Evolutionary conservation across 2,888 invertebrate species (phyloP).

Genomic region (Bellardia pandia): DNA sequence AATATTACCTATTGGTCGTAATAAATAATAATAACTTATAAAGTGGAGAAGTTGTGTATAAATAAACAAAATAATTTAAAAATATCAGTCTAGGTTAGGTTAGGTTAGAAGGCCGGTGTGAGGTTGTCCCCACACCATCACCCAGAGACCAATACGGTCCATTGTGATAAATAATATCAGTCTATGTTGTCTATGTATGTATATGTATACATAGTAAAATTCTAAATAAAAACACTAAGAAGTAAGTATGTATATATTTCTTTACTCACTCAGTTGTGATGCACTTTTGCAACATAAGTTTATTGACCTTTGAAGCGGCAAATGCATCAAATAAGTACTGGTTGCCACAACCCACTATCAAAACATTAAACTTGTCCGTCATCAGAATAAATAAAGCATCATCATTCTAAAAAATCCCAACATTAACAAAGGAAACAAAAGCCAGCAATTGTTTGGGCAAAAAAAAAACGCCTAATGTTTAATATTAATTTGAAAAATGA

Average conservation of each 20-base stretch:
- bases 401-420: conserved; percentile 40
- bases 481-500: conserved; percentile 56
- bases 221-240: too few relatives aligned
- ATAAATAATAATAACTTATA: too few relatives aligned
- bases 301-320: conserved; percentile 18
- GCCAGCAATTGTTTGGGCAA: conserved; percentile 20
- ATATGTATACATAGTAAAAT: too few relatives aligned
- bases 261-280: neutral
- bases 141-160: too few relatives aligned
- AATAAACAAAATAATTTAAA: too few relatives aligned
- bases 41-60: too few relatives aligned
- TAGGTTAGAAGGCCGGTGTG: too few relatives aligned
- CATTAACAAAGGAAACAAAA: conserved; percentile 21
- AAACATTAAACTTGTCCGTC: conserved; percentile 58
- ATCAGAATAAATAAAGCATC: conserved; percentile 54
- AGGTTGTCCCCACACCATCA: too few relatives aligned
- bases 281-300: conserved; percentile 30
- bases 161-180: too few relatives aligned
- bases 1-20: too few relatives aligned
- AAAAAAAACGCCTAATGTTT: conserved; percentile 56
- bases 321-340: neutral
- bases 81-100: too few relatives aligned
- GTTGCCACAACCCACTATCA: conserved; percentile 60
- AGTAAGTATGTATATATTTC: neutral
- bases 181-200: too few relatives aligned